These are phyloP conservation scores for Thermophis baileyi DNA, from an alignment of 2,113 vertebrate species.

Conservation along the genomic window DNA sequence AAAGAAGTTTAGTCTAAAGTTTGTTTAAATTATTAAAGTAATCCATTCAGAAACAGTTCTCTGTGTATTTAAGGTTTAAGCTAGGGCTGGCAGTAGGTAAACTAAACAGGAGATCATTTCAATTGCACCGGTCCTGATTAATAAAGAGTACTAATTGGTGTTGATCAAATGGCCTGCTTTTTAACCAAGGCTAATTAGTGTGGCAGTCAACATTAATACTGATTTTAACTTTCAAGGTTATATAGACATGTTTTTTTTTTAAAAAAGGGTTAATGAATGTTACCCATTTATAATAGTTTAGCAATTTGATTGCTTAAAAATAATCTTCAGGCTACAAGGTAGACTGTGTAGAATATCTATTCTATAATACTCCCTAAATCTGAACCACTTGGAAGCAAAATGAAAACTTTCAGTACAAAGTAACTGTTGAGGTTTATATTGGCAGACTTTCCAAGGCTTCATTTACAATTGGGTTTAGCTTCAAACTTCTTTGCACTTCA, in stretches of 20 bases:
- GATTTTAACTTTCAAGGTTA: conserved; percentile 58
- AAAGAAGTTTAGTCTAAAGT: conserved; percentile 1
- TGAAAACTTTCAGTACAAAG: conserved; percentile 3
- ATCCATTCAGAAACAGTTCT: conserved; percentile 13
- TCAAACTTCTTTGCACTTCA: background rate
- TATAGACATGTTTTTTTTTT: conserved; percentile 14
- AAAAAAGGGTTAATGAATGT: conserved; percentile 43
- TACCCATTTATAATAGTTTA: conserved; percentile 39
- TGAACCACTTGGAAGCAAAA: conserved; percentile 11
- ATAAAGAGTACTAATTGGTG: conserved; percentile 45
- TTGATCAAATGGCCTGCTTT: conserved; percentile 55
- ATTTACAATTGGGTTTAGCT: background rate
- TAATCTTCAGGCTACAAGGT: conserved; percentile 29
- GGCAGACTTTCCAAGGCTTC: background rate
- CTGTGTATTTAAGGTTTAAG: background rate
- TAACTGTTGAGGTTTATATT: background rate
- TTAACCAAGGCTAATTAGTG: conserved; percentile 54
- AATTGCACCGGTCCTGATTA: conserved; percentile 38
- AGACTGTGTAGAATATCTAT: background rate
- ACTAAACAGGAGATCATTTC: conserved; percentile 25
- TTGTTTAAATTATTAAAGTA: conserved; percentile 27
- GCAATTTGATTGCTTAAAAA: conserved; percentile 48
- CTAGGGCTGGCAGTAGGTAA: background rate
- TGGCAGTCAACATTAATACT: conserved; percentile 54
- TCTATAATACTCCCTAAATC: background rate